Conservation (phyloP, 2,797 vertebrate genomes). For the Melanotaenia trifasciata region DNA sequence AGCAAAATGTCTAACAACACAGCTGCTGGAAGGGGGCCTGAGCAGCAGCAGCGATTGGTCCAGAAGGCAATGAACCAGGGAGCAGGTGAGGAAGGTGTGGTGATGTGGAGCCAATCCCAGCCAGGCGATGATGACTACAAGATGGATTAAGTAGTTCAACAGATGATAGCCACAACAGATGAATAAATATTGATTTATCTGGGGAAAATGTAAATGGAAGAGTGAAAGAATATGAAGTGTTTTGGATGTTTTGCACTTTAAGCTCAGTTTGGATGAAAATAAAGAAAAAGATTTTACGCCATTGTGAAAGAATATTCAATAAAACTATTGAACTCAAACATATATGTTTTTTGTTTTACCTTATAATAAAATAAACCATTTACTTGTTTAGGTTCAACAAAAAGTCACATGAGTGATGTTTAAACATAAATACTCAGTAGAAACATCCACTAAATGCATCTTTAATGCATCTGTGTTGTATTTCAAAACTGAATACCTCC, state of each 20-base stretch:
- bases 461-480: slow-evolving; percentile 22
- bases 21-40: no score
- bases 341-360: slow-evolving; percentile 16
- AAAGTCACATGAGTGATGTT: slow-evolving; percentile 27
- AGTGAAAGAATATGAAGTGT: slow-evolving; percentile 63
- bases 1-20: no score
- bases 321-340: neutral
- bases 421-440: slow-evolving; percentile 45
- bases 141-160: no score
- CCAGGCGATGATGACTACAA: no score
- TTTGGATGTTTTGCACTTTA: slow-evolving; percentile 65
- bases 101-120: no score
- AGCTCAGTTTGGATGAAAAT: slow-evolving; percentile 45
- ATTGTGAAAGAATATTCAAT: slow-evolving; percentile 37
- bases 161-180: no score
- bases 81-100: no score
- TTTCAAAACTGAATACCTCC: slow-evolving; percentile 54
- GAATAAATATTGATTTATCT: no score
- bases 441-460: neutral
- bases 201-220: slow-evolving; percentile 37
- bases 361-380: slow-evolving; percentile 47
- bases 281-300: neutral
- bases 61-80: no score
- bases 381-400: slow-evolving; percentile 33
- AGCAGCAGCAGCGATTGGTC: no score